phyloP scores from a whole-genome alignment of 2,113 vertebrate species.

The Megatriorchis doriae region DNA sequence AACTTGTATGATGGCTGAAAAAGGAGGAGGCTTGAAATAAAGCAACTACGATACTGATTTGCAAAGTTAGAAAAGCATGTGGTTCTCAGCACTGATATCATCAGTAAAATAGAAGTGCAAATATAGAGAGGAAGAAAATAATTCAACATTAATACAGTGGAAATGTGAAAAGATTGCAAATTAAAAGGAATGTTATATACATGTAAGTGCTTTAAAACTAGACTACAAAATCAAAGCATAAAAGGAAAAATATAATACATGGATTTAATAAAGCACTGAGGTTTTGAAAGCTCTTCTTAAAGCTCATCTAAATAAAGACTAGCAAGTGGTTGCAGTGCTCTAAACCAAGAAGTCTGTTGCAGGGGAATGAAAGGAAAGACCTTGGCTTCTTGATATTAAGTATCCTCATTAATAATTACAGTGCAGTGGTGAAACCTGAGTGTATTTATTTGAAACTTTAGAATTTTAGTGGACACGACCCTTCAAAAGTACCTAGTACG shows the following conservation, averaged over 20 bases:
- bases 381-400: not conserved
- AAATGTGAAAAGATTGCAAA: not conserved
- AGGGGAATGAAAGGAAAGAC: not conserved
- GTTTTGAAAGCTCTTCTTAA: not conserved
- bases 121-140: not conserved
- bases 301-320: not conserved
- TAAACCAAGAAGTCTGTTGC: not conserved
- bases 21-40: not conserved
- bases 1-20: not conserved
- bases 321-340: not conserved
- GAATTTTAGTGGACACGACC: not conserved
- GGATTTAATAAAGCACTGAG: not conserved
- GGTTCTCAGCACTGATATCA: not conserved
- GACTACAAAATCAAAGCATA: not conserved
- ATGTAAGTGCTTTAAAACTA: not conserved
- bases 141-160: not conserved
- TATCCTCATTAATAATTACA: constrained; percentile 51
- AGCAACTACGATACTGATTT: rapidly evolving
- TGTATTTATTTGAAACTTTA: not conserved
- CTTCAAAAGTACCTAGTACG: not conserved
- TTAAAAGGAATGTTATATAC: not conserved
- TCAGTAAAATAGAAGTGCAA: not conserved
- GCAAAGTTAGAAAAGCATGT: not conserved
- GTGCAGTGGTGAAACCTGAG: constrained; percentile 8
- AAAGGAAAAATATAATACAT: not conserved